These are phyloP conservation scores for Tribolium castaneum DNA, from an alignment of 1,140 invertebrate genomes.

Conservation along the genomic window DNA sequence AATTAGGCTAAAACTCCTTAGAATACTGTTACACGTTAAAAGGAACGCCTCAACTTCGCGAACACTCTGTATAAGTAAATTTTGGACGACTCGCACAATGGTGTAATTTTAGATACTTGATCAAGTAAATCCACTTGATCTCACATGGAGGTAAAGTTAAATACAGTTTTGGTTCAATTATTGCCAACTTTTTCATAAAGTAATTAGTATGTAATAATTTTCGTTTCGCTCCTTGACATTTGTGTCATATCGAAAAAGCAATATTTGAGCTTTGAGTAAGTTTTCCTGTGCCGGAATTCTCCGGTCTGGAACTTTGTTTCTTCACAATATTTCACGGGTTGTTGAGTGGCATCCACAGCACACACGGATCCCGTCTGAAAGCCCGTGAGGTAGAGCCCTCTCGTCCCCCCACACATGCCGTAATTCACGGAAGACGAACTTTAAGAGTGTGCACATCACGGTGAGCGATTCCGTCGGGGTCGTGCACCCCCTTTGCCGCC, in stretches of 20 bases:
- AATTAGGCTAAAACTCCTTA: no score
- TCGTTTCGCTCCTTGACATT: neutral
- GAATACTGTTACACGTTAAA: no score
- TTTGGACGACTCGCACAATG: no score
- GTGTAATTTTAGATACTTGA: no score
- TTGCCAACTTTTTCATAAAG: no score
- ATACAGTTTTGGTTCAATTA: no score
- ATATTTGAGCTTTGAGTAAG: no score
- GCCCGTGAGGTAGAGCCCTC: neutral
- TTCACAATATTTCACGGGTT: slow-evolving; percentile 15
- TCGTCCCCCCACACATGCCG: neutral
- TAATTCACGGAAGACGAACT: slow-evolving; percentile 34
- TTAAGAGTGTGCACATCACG: slow-evolving; percentile 30
- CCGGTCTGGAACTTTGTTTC: neutral
- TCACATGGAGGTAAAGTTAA: no score
- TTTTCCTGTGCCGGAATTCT: neutral
- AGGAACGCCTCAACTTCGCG: no score
- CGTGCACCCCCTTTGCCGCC: neutral
- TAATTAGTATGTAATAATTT: no score
- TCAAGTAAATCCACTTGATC: no score
- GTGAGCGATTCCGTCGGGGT: slow-evolving; percentile 1
- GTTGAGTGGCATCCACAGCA: slow-evolving; percentile 20
- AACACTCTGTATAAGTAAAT: no score
- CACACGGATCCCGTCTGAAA: slow-evolving; percentile 1
- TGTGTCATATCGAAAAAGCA: neutral